Percentiles rank a stretch among this genome's conserved stretches.
phyloP scores from a whole-genome alignment of 2,797 vertebrate genomes.

The Vespertilio murinus region DNA sequence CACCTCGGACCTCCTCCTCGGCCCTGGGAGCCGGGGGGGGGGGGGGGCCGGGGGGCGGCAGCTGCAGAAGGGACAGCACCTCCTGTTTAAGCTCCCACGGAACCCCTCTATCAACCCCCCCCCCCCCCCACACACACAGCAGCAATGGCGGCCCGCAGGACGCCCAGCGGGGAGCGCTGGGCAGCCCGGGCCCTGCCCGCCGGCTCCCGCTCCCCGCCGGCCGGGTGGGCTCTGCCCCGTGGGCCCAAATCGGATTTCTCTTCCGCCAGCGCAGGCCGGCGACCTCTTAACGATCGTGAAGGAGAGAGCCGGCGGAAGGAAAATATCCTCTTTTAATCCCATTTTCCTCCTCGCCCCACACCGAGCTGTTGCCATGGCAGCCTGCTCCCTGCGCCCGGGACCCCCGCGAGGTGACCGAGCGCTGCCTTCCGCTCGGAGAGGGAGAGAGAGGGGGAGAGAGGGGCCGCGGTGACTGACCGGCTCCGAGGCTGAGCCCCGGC shows the following conservation, averaged over 20 bases:
- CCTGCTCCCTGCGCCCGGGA: constrained; percentile 41
- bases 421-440: constrained; percentile 26
- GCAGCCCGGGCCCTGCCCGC: too few relatives aligned
- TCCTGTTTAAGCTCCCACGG: neutral
- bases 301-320: constrained; percentile 25
- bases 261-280: neutral
- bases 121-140: rapidly evolving
- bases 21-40: neutral
- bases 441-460: too few relatives aligned
- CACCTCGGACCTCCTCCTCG: too few relatives aligned
- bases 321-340: constrained; percentile 60
- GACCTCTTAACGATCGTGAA: constrained; percentile 63
- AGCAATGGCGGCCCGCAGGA: neutral
- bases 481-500: constrained; percentile 41
- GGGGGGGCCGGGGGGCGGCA: neutral
- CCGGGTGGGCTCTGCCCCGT: too few relatives aligned
- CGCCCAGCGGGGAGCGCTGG: neutral
- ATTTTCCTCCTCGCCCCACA: constrained; percentile 67
- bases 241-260: constrained; percentile 4
- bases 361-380: constrained; percentile 74
- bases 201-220: rapidly evolving
- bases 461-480: constrained; percentile 54
- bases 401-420: constrained; percentile 34
- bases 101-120: neutral
- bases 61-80: neutral